Evolutionary conservation across 2,888 invertebrate species (phyloP), one percentile per base, ranked within the genome.

Genomic region (Fragum whitleyi): DNA sequence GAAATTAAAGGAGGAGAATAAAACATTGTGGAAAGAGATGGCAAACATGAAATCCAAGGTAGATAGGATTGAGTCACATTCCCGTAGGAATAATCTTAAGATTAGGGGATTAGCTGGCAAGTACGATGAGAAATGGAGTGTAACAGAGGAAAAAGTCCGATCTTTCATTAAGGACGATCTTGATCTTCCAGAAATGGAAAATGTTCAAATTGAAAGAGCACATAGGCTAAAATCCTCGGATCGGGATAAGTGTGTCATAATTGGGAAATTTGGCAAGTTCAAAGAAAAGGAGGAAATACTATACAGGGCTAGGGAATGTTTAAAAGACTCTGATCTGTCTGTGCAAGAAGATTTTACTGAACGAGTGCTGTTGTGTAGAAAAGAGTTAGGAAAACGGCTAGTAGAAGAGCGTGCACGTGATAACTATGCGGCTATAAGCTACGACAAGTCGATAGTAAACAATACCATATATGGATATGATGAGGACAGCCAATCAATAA

Each of bases 381-480:
- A 23, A 47, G 47, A 68, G 28, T 59, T 59, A n/a, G 71, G 77
- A 16, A 71, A 77, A 28, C 51, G 71, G n/a, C 21, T 77, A 42
- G 59, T 77, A 5, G 42, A n/a, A 3, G 65, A 65, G n/a, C 28
- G 77, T 16, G 29, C 42, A 36, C 2, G 16, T 2, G 77, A 67
- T 11, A 65, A 67, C 19, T 57, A 65, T 29, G 72, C 77, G 28
- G 51, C 14, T 14, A 57, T 77, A 6, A 65, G 28, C 26, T 72
- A 70, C 55, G 77, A 77, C 39, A 77, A 71, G 29, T 36, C 62
- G 65, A 71, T 77, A 2, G 42, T 71, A 29, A 39, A 71, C 5
- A 65, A 77, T 36, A 39, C n/a, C 32, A 47, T 77, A 19, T 77
- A 72, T 59, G 36, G 32, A 42, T 77, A 77, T 39, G 72, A 72